These are phyloP conservation scores for Lycocerus yunnanus DNA, from an alignment of 2,888 invertebrate species.

Conservation along the genomic window DNA sequence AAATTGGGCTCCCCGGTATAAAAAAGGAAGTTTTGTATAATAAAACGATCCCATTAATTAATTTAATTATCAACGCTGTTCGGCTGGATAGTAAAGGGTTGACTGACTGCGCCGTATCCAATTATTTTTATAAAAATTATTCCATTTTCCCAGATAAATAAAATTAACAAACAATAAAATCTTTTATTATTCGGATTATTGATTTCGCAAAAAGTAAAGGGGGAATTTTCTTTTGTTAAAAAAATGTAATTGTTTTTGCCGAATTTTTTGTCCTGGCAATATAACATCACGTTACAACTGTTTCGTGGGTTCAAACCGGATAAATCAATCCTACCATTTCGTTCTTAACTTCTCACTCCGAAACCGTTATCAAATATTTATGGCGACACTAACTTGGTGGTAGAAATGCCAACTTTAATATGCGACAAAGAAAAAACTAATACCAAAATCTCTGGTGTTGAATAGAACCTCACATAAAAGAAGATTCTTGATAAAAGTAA, in stretches of 20 bases:
- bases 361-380: constrained; percentile 32
- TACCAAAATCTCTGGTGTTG: background rate
- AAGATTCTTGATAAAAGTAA: background rate
- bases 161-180: background rate
- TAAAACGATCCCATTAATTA: background rate
- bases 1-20: background rate
- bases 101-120: background rate
- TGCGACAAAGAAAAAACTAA: constrained; percentile 14
- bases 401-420: constrained; percentile 17
- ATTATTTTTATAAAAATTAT: background rate
- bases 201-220: background rate
- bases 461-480: constrained; percentile 2
- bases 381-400: constrained; percentile 28
- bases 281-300: constrained; percentile 23
- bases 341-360: constrained; percentile 28
- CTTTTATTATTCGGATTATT: background rate
- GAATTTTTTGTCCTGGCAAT: background rate
- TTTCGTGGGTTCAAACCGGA: constrained; percentile 20
- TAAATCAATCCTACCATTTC: constrained; percentile 21
- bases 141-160: background rate
- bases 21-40: background rate
- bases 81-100: background rate
- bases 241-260: background rate
- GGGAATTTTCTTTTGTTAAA: background rate
- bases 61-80: background rate